A percentile compares a stretch with the other conserved stretches of the same genome.
phyloP scores from a whole-genome alignment of 1,140 invertebrate species.

The Ericerus pela region DNA sequence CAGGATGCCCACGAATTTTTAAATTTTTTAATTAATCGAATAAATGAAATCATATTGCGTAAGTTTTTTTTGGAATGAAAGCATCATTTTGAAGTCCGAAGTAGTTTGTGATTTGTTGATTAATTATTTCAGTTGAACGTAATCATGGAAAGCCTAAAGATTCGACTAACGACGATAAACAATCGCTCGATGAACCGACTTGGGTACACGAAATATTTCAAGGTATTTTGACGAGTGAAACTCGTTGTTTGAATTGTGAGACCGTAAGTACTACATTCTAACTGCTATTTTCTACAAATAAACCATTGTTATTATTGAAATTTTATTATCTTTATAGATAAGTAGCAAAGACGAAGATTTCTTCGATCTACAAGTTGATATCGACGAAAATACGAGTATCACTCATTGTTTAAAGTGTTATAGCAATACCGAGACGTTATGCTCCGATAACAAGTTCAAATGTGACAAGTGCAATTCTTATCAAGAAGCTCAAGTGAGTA shows the following conservation, averaged over 20 bases:
- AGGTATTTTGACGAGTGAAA: slow-evolving; percentile 97
- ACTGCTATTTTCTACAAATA: not conserved
- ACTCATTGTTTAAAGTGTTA: slow-evolving; percentile 96
- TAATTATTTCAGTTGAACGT: slow-evolving; percentile 61
- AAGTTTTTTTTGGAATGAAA: slow-evolving; percentile 29
- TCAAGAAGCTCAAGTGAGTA: slow-evolving; percentile 82
- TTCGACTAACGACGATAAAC: slow-evolving; percentile 30
- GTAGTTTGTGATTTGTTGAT: slow-evolving; percentile 14
- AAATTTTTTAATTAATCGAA: slow-evolving; percentile 95
- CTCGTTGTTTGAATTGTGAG: slow-evolving; percentile 97
- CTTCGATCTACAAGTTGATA: slow-evolving; percentile 96
- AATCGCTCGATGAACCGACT: slow-evolving; percentile 61
- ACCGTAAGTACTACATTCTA: slow-evolving; percentile 60
- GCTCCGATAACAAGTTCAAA: slow-evolving; percentile 99
- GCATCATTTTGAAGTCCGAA: not conserved
- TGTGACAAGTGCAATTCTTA: slow-evolving; percentile 99
- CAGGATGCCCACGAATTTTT: slow-evolving; percentile 99
- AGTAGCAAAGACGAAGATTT: slow-evolving; percentile 99
- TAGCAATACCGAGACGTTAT: slow-evolving; percentile 96
- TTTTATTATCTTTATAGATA: slow-evolving; percentile 33
- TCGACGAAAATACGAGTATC: slow-evolving; percentile 98
- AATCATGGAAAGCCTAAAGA: slow-evolving; percentile 39
- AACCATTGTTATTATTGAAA: not conserved
- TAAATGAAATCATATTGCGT: slow-evolving; percentile 84
- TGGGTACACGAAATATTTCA: slow-evolving; percentile 99